Conservation (phyloP, 2,113 vertebrate species). For the Rhea pennata region DNA sequence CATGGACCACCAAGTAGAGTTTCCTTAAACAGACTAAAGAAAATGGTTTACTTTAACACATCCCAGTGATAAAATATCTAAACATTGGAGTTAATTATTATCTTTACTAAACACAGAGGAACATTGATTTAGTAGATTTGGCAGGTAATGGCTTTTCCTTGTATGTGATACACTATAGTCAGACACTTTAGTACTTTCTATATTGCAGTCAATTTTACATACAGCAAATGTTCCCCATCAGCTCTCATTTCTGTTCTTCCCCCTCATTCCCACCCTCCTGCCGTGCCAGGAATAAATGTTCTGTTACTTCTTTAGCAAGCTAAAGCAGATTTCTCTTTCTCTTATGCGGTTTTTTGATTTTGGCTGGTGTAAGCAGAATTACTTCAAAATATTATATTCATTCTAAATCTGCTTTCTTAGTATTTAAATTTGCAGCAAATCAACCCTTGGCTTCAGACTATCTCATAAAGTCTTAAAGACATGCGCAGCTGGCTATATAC, state of each 20-base stretch:
- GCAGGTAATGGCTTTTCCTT: background rate
- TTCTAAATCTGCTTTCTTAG: background rate
- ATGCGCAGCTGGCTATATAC: background rate
- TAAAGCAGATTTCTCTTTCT: background rate
- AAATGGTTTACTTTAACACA: background rate
- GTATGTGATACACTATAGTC: accelerated
- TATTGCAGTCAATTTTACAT: background rate
- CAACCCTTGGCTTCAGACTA: constrained; percentile 7
- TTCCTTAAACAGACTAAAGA: background rate
- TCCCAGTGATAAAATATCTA: background rate
- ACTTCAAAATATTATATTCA: background rate
- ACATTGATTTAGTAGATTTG: background rate
- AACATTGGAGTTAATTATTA: background rate
- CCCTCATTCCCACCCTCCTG: background rate
- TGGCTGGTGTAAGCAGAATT: background rate
- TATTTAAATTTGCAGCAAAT: background rate
- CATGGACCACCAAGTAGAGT: background rate
- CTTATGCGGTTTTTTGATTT: background rate
- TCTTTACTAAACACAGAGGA: background rate
- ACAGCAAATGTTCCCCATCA: background rate
- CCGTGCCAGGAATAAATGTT: background rate
- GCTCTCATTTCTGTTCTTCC: background rate
- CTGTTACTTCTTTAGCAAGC: background rate
- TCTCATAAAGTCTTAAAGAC: background rate
- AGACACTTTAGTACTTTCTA: background rate